Evolutionary conservation across 2,113 vertebrate species (phyloP).

Genomic region (Chauna torquata): DNA sequence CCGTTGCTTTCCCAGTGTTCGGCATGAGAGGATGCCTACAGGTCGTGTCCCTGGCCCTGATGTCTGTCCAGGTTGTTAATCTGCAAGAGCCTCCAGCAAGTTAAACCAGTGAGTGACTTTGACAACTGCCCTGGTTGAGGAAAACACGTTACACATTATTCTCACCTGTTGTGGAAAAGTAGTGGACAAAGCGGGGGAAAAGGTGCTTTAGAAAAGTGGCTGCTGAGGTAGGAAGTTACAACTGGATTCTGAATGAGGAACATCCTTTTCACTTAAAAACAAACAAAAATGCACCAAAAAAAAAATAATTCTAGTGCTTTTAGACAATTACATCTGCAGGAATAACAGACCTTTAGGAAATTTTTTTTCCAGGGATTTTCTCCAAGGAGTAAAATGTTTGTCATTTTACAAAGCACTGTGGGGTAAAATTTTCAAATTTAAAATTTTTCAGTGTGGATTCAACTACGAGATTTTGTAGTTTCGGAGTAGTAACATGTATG

Average conservation of each 20-base stretch:
- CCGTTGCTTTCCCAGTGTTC: not conserved
- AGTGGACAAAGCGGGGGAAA: not conserved
- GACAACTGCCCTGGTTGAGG: not conserved
- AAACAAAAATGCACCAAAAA: not conserved
- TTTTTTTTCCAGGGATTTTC: not conserved
- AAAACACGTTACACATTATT: not conserved
- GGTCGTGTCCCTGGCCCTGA: not conserved
- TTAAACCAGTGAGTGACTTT: not conserved
- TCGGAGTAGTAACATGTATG: not conserved
- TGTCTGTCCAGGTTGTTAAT: not conserved
- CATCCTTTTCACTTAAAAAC: not conserved
- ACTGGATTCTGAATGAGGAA: not conserved
- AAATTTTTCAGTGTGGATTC: not conserved
- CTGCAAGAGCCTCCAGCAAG: not conserved
- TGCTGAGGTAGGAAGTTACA: not conserved
- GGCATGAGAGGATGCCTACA: not conserved
- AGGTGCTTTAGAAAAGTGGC: not conserved
- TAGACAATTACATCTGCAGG: not conserved
- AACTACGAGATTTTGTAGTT: not conserved
- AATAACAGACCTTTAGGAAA: not conserved
- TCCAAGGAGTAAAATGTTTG: not conserved
- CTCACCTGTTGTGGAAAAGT: not conserved
- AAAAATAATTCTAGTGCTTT: not conserved
- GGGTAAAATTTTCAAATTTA: not conserved
- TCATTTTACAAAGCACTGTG: not conserved